Evolutionary conservation across 92 coral and sea anemone genomes (phyloP).

Genomic region (Porites evermanni): DNA sequence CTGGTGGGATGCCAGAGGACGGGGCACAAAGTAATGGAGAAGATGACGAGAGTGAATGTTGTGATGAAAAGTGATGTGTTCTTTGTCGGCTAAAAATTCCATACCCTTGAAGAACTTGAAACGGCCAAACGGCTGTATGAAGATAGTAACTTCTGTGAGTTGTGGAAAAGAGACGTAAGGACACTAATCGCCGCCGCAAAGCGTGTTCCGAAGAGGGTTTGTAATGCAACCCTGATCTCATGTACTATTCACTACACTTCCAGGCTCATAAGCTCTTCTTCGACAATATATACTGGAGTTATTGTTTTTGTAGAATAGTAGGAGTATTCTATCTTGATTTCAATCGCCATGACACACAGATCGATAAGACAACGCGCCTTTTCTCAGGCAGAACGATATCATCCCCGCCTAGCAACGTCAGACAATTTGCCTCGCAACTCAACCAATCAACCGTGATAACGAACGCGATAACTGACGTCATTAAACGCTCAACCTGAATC

Average conservation of each 20-base stretch:
- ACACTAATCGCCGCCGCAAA: conserved; percentile 28
- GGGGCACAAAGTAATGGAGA: neutral
- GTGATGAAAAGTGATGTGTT: conserved; percentile 15
- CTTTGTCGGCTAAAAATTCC: conserved; percentile 30
- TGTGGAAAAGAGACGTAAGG: conserved; percentile 32
- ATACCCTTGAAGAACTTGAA: conserved; percentile 9
- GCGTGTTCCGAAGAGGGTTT: conserved; percentile 36
- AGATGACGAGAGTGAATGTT: neutral
- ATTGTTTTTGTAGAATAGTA: no score
- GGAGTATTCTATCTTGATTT: no score
- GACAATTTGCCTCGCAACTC: no score
- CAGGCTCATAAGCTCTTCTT: no score
- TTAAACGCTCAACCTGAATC: no score
- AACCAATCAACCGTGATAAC: no score
- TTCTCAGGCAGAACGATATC: no score
- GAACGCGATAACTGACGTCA: no score
- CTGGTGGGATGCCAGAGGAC: neutral
- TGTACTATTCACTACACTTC: conserved; percentile 13
- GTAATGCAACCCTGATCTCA: conserved; percentile 21
- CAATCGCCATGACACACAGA: no score
- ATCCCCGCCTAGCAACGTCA: no score
- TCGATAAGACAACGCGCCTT: no score
- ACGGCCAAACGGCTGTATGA: conserved; percentile 23
- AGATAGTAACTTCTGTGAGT: neutral
- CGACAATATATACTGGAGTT: no score